phyloP scores from a whole-genome alignment of 1,140 invertebrate genomes.

The Brachionus koreanus region DNA sequence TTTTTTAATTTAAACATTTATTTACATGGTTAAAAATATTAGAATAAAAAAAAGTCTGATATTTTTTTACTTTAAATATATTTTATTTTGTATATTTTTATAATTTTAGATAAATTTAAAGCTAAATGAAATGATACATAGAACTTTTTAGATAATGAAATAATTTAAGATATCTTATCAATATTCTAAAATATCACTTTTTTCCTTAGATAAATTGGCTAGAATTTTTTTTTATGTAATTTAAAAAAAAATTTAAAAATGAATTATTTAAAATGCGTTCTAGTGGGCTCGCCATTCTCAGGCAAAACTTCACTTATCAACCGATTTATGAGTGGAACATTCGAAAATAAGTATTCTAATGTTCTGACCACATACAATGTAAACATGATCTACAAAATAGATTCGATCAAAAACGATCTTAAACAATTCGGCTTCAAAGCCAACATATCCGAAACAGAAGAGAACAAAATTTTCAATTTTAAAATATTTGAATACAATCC shows the following conservation, averaged over 20 bases:
- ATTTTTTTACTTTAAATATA: no score
- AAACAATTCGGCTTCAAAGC: not conserved
- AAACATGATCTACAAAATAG: constrained; percentile 14
- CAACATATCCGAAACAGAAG: not conserved
- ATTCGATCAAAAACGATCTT: not conserved
- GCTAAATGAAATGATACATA: not conserved
- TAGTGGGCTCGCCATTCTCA: not conserved
- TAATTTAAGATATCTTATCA: not conserved
- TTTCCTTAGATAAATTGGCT: not conserved
- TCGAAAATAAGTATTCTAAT: not conserved
- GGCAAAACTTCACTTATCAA: constrained; percentile 5
- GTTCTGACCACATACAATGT: not conserved
- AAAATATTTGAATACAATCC: constrained; percentile 10
- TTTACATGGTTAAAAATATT: no score
- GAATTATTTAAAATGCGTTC: constrained; percentile 1
- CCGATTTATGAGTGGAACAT: constrained; percentile 1
- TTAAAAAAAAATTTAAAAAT: not conserved
- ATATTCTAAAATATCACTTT: constrained; percentile 10
- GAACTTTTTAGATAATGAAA: not conserved
- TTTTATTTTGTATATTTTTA: not conserved
- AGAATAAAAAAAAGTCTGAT: no score
- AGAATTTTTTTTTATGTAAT: not conserved
- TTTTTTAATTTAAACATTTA: no score
- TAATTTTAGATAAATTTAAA: not conserved
- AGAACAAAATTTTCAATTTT: not conserved